These are phyloP conservation scores for Lochmaea capreae DNA, from an alignment of 2,888 invertebrate genomes.

Conservation along the genomic window DNA sequence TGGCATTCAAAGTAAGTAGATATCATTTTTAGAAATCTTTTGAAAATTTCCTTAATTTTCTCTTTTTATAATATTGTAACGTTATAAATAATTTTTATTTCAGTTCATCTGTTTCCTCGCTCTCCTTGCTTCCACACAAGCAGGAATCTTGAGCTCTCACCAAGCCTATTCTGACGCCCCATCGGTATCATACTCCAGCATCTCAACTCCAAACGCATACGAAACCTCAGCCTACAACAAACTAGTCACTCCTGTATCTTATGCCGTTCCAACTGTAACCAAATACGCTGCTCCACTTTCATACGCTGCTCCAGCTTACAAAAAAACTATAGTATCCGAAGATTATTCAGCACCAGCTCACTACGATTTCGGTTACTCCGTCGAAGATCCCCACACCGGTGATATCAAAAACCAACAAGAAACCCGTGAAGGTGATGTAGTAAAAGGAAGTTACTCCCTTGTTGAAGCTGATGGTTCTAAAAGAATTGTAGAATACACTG, in stretches of 20 bases:
- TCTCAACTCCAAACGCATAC: constrained; percentile 25
- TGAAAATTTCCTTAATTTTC: no score
- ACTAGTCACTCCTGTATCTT: constrained; percentile 13
- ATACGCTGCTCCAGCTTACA: constrained; percentile 45
- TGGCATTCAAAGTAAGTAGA: constrained; percentile 3
- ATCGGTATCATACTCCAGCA: constrained; percentile 54
- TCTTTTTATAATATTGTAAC: background rate
- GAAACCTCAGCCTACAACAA: constrained; percentile 6
- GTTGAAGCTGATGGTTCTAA: constrained; percentile 68
- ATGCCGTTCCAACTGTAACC: constrained; percentile 16
- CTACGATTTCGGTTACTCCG: constrained; percentile 52
- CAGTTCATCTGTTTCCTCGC: background rate
- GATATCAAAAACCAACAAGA: constrained; percentile 72
- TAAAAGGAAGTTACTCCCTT: constrained; percentile 68
- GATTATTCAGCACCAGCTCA: constrained; percentile 51
- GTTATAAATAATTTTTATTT: background rate
- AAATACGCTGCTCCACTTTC: constrained; percentile 35
- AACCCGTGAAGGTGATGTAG: constrained; percentile 69
- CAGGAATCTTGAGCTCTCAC: background rate
- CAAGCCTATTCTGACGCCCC: constrained; percentile 39
- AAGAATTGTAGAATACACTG: constrained; percentile 67
- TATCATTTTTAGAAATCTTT: background rate
- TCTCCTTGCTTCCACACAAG: background rate
- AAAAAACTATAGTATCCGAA: constrained; percentile 47
- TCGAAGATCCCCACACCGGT: constrained; percentile 61